These are phyloP conservation scores for Caranx melampygus DNA, from an alignment of 2,113 vertebrate species.

Conservation along the genomic window DNA sequence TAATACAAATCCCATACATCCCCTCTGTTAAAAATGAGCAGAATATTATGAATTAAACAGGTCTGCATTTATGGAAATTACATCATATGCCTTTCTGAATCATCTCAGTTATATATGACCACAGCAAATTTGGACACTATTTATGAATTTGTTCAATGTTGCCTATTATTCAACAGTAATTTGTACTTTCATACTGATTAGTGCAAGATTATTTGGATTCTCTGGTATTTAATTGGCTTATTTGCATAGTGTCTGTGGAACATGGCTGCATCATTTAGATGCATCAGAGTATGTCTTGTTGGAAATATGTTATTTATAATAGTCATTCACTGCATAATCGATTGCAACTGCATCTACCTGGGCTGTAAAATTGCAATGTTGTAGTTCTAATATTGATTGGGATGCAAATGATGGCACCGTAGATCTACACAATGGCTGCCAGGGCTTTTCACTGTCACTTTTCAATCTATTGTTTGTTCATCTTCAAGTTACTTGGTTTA, in stretches of 20 bases:
- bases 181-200: neutral
- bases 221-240: neutral
- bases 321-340: too few species aligned
- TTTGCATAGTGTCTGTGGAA: neutral
- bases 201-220: neutral
- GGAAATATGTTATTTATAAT: too few species aligned
- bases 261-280: neutral
- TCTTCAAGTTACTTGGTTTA: too few species aligned
- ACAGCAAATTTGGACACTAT: neutral
- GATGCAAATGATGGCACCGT: too few species aligned
- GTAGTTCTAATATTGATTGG: too few species aligned
- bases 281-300: neutral
- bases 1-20: neutral
- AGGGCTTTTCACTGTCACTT: too few species aligned
- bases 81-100: slow-evolving; percentile 20
- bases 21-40: neutral
- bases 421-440: too few species aligned
- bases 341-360: too few species aligned
- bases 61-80: slow-evolving; percentile 3
- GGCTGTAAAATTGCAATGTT: too few species aligned
- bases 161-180: slow-evolving; percentile 3
- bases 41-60: neutral
- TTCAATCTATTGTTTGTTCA: too few species aligned
- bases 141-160: slow-evolving; percentile 11
- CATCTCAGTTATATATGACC: neutral